phyloP scores from a whole-genome alignment of 2,888 invertebrate genomes.

The Creontiades dilutus region DNA sequence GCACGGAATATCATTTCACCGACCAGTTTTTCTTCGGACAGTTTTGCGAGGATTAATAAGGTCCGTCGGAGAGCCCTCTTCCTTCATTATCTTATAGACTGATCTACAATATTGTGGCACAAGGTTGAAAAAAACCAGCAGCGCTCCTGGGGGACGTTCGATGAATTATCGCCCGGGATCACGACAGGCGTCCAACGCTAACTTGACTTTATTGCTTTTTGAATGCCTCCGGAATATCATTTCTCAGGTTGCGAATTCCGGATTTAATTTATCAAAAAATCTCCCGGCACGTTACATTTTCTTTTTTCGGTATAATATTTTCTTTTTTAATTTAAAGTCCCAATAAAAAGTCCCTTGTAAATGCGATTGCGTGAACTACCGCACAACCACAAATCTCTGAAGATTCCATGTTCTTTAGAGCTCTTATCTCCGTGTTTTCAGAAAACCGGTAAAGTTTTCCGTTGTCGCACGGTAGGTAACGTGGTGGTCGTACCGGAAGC shows the following conservation, averaged over 20 bases:
- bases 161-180: not conserved
- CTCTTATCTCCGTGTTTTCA: not conserved
- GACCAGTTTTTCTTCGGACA: not conserved
- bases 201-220: slow-evolving; percentile 1
- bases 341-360: not conserved
- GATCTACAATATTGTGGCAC: slow-evolving; percentile 7
- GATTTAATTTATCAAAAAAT: not conserved
- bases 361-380: slow-evolving; percentile 1
- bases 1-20: not conserved
- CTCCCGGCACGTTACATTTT: not conserved
- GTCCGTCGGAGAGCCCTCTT: not conserved
- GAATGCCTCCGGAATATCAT: not conserved
- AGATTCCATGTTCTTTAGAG: not conserved
- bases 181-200: not conserved
- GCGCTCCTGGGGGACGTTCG: not conserved
- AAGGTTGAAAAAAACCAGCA: not conserved
- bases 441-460: not conserved
- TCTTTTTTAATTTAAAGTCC: not conserved
- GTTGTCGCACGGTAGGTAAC: not conserved
- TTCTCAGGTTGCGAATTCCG: not conserved
- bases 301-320: not conserved
- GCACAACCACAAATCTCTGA: not conserved
- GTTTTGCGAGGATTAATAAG: not conserved
- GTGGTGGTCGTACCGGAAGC: slow-evolving; percentile 1
- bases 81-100: slow-evolving; percentile 3